phyloP scores from a whole-genome alignment of 2,113 vertebrate genomes.

The Bufo gargarizans region DNA sequence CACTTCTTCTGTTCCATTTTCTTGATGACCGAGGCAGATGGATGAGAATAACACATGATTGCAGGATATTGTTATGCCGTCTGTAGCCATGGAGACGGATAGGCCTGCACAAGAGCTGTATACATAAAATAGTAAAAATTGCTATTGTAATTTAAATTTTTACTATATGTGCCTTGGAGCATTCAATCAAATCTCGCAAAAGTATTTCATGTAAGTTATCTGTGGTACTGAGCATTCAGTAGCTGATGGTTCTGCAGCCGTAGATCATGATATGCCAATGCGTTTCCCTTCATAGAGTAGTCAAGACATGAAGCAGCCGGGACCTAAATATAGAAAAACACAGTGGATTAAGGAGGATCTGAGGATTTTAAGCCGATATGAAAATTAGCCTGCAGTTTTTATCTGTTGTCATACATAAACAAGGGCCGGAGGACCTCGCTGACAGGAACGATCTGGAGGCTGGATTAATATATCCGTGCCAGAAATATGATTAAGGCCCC shows the following conservation, averaged over 20 bases:
- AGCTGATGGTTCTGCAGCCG: not conserved
- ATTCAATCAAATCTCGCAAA: not conserved
- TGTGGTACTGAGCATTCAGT: too few relatives aligned
- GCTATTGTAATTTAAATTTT: not conserved
- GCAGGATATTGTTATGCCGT: not conserved
- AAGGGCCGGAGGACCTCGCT: not conserved
- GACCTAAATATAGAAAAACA: constrained; percentile 28
- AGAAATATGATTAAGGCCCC: not conserved
- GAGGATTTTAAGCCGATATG: constrained; percentile 14
- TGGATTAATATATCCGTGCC: constrained; percentile 7
- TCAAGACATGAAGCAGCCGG: not conserved
- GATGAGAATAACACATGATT: not conserved
- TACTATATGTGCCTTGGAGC: not conserved
- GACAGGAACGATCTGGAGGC: not conserved
- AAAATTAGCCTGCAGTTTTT: constrained; percentile 37
- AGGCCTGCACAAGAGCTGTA: not conserved
- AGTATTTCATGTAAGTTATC: too few relatives aligned
- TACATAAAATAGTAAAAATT: not conserved
- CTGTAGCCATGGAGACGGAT: not conserved
- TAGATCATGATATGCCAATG: not conserved
- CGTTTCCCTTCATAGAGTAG: not conserved
- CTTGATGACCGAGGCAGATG: not conserved
- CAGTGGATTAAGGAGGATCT: constrained; percentile 13
- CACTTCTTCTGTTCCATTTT: not conserved
- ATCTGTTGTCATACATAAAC: constrained; percentile 16